phyloP scores from a whole-genome alignment of 1,140 invertebrate species.

The Zaprionus tsacasi region DNA sequence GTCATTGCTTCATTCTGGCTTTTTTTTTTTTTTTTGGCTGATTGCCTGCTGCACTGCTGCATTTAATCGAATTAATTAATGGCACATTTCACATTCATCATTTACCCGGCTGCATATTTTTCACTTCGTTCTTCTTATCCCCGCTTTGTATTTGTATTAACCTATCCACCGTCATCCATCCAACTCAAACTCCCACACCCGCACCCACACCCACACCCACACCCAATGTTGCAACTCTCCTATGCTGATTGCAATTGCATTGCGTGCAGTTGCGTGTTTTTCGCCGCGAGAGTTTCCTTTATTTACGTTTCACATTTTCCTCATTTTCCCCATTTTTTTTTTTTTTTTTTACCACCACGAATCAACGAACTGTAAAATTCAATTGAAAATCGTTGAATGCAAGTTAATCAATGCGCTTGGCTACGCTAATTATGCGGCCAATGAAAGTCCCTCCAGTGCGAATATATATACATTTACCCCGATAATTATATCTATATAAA shows the following conservation, averaged over 20 bases:
- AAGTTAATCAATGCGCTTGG: slow-evolving; percentile 82
- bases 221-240: slow-evolving; percentile 20
- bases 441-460: slow-evolving; percentile 32
- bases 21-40: slow-evolving; percentile 49
- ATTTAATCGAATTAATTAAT: slow-evolving; percentile 82
- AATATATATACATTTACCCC: slow-evolving; percentile 12
- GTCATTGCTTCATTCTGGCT: slow-evolving; percentile 18
- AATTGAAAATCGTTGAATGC: slow-evolving; percentile 81
- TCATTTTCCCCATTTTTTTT: slow-evolving; percentile 28
- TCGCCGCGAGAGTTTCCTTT: slow-evolving; percentile 28
- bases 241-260: slow-evolving; percentile 69
- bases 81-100: slow-evolving; percentile 81
- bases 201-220: too few species aligned
- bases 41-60: slow-evolving; percentile 61
- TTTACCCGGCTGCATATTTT: slow-evolving; percentile 69
- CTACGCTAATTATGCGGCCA: slow-evolving; percentile 79
- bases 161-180: slow-evolving; percentile 15
- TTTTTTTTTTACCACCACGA: slow-evolving; percentile 51
- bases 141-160: slow-evolving; percentile 58
- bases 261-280: slow-evolving; percentile 28
- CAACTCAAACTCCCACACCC: too few species aligned
- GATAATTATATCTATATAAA: slow-evolving; percentile 39
- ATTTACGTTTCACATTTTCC: slow-evolving; percentile 26
- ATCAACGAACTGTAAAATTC: slow-evolving; percentile 82
- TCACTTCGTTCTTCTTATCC: slow-evolving; percentile 50